phyloP scores from a whole-genome alignment of 2,888 invertebrate species.

The Pediacus dermestoides region DNA sequence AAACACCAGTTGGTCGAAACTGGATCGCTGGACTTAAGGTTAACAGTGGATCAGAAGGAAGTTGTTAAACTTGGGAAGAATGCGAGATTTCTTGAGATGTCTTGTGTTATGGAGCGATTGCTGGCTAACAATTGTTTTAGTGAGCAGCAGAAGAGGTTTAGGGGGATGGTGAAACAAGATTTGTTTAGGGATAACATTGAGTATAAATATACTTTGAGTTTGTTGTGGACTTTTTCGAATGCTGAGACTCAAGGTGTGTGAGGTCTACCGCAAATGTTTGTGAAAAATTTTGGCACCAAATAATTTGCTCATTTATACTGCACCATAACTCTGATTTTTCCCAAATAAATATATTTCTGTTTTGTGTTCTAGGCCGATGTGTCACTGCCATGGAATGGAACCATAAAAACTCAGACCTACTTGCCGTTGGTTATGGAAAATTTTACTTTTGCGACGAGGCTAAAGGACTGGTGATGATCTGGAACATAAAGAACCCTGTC shows the following conservation, averaged over 20 bases:
- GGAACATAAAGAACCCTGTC: conserved; percentile 79
- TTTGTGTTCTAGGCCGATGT: conserved; percentile 48
- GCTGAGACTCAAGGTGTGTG: conserved; percentile 51
- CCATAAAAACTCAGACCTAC: conserved; percentile 62
- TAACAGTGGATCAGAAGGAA: too few relatives aligned
- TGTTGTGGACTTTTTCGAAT: conserved; percentile 65
- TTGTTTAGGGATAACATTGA: conserved; percentile 61
- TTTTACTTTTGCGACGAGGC: conserved; percentile 56
- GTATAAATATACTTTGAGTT: conserved; percentile 63
- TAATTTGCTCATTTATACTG: too few relatives aligned
- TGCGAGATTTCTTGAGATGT: conserved; percentile 58
- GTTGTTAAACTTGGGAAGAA: conserved; percentile 42
- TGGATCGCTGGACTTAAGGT: too few relatives aligned
- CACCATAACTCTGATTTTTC: too few relatives aligned
- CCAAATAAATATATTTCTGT: too few relatives aligned
- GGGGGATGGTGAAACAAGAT: conserved; percentile 59
- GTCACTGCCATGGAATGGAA: conserved; percentile 67
- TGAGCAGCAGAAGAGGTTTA: conserved; percentile 66
- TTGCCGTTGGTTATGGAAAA: conserved; percentile 74
- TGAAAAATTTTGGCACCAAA: too few relatives aligned
- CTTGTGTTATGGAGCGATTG: conserved; percentile 66
- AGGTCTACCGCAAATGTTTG: too few relatives aligned
- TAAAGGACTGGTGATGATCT: conserved; percentile 67
- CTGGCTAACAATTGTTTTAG: conserved; percentile 66
- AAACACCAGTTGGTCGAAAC: too few relatives aligned